Evolutionary conservation across 2,888 invertebrate genomes (phyloP).

Genomic region (Lithodes maja): DNA sequence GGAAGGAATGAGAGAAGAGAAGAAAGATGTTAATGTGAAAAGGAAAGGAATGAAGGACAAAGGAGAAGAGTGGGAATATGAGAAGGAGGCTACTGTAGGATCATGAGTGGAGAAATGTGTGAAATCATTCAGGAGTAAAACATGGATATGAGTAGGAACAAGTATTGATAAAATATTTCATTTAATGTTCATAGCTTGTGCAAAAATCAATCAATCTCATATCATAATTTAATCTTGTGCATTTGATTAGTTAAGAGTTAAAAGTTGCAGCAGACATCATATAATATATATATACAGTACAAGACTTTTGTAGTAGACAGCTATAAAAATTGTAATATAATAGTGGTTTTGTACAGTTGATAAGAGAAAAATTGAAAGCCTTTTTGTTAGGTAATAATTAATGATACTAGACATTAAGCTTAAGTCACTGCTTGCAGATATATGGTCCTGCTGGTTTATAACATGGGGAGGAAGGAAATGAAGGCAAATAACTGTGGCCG

Average conservation of each 20-base stretch:
- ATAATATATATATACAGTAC: constrained; percentile 23
- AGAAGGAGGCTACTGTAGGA: background rate
- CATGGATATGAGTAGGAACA: background rate
- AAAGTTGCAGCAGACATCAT: constrained; percentile 62
- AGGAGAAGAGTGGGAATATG: no score
- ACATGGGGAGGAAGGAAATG: no score
- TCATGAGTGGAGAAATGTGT: no score
- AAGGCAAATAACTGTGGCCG: no score
- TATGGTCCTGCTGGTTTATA: no score
- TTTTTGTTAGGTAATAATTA: constrained; percentile 4
- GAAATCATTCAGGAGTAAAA: no score
- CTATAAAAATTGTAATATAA: constrained; percentile 57
- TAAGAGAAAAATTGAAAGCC: constrained; percentile 47
- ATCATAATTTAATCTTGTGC: constrained; percentile 30
- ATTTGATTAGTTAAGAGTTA: constrained; percentile 57
- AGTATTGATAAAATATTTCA: constrained; percentile 35
- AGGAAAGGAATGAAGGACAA: no score
- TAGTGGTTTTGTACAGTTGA: constrained; percentile 58
- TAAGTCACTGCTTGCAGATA: no score
- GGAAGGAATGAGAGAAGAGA: no score
- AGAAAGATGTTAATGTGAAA: no score
- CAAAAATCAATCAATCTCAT: constrained; percentile 25
- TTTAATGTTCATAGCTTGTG: constrained; percentile 41
- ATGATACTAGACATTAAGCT: no score
- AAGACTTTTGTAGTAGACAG: constrained; percentile 52